These are phyloP conservation scores for Adoxophyes honmai DNA, from an alignment of 1,140 invertebrate genomes.

Conservation along the genomic window DNA sequence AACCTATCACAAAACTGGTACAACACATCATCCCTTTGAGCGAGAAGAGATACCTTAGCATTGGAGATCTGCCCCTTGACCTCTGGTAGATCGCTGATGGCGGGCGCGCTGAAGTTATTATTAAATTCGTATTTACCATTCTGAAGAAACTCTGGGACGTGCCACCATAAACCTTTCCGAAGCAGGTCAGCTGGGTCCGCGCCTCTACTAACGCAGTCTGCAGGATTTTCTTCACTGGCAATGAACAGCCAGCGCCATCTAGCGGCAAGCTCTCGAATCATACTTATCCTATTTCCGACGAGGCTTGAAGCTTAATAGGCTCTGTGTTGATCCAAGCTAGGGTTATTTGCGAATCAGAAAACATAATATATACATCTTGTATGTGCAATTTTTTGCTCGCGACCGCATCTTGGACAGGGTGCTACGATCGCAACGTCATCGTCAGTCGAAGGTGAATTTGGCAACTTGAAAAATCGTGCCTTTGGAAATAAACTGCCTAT, in stretches of 20 bases:
- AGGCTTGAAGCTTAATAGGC: slow-evolving; percentile 17
- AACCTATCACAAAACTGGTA: neutral
- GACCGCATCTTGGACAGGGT: too few relatives aligned
- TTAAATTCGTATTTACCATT: too few relatives aligned
- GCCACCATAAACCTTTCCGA: neutral
- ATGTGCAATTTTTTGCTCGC: too few relatives aligned
- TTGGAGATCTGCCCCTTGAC: too few relatives aligned
- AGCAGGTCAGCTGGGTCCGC: neutral
- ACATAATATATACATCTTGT: neutral
- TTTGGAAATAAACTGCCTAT: neutral
- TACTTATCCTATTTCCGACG: slow-evolving; percentile 2
- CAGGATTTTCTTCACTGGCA: slow-evolving; percentile 8
- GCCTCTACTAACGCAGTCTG: slow-evolving; percentile 11
- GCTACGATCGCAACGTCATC: slow-evolving; percentile 11
- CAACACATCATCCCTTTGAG: neutral
- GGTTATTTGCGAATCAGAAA: slow-evolving; percentile 23
- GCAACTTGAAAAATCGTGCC: neutral
- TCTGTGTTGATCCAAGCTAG: slow-evolving; percentile 21
- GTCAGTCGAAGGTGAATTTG: neutral
- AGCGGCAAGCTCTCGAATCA: neutral
- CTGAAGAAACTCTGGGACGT: neutral
- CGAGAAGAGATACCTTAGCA: neutral
- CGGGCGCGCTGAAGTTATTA: too few relatives aligned
- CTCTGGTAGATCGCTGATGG: too few relatives aligned
- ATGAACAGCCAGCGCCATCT: slow-evolving; percentile 10